Evolutionary conservation across 2,888 invertebrate species (phyloP).

Genomic region (Pristionchus entomophagus): DNA sequence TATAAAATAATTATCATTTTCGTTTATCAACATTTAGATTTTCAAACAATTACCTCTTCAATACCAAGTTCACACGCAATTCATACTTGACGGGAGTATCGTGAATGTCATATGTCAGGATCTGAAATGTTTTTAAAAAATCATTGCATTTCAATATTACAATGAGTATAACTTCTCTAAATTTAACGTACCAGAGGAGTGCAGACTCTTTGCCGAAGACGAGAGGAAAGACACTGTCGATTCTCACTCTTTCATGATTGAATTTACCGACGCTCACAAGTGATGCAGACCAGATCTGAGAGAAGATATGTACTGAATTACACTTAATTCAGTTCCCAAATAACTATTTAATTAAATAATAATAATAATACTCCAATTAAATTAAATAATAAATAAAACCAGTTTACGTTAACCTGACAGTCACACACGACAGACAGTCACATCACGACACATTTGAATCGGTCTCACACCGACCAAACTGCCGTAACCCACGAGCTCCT

Average conservation of each 20-base stretch:
- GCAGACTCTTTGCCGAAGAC: background rate
- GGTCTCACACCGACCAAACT: too few relatives aligned
- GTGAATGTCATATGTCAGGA: background rate
- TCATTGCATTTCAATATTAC: background rate
- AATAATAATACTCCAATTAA: too few relatives aligned
- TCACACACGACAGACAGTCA: too few relatives aligned
- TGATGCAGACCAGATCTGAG: background rate
- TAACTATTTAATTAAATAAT: too few relatives aligned
- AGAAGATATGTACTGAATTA: too few relatives aligned
- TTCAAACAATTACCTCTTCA: background rate
- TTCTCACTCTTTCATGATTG: background rate
- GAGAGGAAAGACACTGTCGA: background rate
- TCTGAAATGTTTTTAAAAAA: background rate
- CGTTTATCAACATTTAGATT: background rate
- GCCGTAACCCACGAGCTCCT: too few relatives aligned
- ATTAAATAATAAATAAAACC: too few relatives aligned
- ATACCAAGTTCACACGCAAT: background rate
- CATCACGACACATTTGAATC: too few relatives aligned
- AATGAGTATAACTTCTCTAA: too few relatives aligned
- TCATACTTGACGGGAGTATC: background rate
- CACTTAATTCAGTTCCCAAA: too few relatives aligned
- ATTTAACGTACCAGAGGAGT: background rate
- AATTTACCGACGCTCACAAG: background rate
- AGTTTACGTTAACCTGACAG: too few relatives aligned
- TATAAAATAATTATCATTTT: too few relatives aligned